A percentile compares a stretch with the other conserved stretches of the same genome.
Evolutionary conservation across 2,888 invertebrate genomes (phyloP).

Genomic region (Hydrotaea cyrtoneurina): DNA sequence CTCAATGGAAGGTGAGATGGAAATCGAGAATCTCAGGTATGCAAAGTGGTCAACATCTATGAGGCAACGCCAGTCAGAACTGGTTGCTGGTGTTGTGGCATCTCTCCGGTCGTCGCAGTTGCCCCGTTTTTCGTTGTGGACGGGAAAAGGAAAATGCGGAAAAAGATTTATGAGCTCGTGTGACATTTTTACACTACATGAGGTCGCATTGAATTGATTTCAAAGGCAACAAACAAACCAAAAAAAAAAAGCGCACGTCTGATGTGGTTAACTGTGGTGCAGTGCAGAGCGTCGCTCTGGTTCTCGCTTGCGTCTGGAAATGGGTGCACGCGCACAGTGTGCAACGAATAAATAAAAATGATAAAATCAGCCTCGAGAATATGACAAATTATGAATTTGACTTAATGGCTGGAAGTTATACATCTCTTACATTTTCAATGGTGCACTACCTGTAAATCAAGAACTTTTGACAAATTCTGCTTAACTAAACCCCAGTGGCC

Average conservation of each 20-base stretch:
- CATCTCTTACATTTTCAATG: not conserved
- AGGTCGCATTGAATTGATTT: constrained; percentile 68
- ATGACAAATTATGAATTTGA: constrained; percentile 29
- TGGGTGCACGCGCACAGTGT: constrained; percentile 32
- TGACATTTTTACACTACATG: constrained; percentile 72
- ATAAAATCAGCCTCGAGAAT: not conserved
- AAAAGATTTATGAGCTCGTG: constrained; percentile 71
- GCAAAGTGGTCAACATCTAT: constrained; percentile 43
- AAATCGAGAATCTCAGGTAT: constrained; percentile 36
- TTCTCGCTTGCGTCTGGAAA: not conserved
- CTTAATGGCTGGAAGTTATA: constrained; percentile 1
- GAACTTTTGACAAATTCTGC: constrained; percentile 2
- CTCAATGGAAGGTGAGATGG: constrained; percentile 5
- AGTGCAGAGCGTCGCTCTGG: constrained; percentile 3
- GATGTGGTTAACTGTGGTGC: constrained; percentile 57
- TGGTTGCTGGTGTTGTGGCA: constrained; percentile 13
- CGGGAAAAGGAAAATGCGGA: constrained; percentile 68
- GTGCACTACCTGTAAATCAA: not conserved
- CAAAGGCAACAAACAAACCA: no score
- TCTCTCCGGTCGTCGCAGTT: not conserved
- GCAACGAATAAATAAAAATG: constrained; percentile 25
- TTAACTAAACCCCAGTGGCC: no score
- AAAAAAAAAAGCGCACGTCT: constrained; percentile 49
- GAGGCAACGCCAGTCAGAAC: not conserved
- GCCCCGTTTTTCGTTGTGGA: constrained; percentile 13